Evolutionary conservation across 2,113 vertebrate species (phyloP).

Genomic region (Tetrao urogallus): DNA sequence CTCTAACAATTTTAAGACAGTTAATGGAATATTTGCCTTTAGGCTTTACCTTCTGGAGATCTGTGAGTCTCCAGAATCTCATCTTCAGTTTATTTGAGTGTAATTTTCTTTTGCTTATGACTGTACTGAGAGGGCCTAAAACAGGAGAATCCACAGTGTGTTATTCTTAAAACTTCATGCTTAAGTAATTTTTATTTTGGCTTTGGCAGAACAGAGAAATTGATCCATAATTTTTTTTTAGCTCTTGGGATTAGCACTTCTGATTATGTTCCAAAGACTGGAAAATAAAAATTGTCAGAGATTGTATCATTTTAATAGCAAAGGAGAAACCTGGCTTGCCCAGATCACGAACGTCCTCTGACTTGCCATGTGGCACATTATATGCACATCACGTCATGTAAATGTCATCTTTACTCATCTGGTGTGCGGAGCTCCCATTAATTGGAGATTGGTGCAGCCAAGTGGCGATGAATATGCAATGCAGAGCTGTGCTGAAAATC

Average conservation of each 20-base stretch:
- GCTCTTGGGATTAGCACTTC: neutral
- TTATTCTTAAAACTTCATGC: neutral
- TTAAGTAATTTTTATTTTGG: conserved; percentile 11
- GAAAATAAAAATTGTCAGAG: neutral
- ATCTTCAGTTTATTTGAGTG: neutral
- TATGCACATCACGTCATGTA: conserved; percentile 33
- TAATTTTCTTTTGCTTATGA: neutral
- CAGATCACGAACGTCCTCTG: neutral
- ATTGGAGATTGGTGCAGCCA: neutral
- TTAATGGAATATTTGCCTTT: neutral
- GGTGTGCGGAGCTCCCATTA: conserved; percentile 53
- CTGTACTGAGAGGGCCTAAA: neutral
- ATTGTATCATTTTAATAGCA: neutral
- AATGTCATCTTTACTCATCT: conserved; percentile 35
- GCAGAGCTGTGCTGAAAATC: neutral
- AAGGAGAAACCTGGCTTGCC: neutral
- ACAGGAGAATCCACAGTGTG: neutral
- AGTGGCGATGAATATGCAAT: conserved; percentile 53
- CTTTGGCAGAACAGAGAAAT: conserved; percentile 1
- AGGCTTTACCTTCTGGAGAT: neutral
- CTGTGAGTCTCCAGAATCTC: neutral
- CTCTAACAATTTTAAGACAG: neutral
- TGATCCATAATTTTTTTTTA: conserved; percentile 13
- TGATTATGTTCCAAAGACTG: neutral
- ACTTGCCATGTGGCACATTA: conserved; percentile 26